A percentile compares a stretch with the other conserved stretches of the same genome.
Conservation (phyloP, 1,140 invertebrate genomes). For the Spodoptera frugiperda region DNA sequence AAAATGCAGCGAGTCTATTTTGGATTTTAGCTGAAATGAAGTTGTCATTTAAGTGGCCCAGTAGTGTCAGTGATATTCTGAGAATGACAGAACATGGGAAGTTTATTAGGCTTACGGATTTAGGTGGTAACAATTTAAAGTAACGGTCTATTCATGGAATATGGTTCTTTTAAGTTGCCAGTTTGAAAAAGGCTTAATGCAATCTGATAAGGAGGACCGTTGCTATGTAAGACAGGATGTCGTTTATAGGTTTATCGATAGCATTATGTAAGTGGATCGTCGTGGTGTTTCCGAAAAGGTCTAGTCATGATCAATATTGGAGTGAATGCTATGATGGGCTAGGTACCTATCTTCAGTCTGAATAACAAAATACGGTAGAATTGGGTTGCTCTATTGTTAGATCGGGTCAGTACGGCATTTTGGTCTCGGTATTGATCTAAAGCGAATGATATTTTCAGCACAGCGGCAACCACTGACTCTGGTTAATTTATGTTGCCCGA, state of each 20-base stretch:
- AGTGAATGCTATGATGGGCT: not conserved
- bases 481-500: slow-evolving; percentile 24
- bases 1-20: slow-evolving; percentile 14
- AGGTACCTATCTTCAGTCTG: not conserved
- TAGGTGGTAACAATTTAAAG: no score
- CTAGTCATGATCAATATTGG: no score
- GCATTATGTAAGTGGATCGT: no score
- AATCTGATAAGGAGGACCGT: not conserved
- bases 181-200: not conserved
- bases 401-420: slow-evolving; percentile 13
- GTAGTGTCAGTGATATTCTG: no score
- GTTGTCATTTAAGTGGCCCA: not conserved
- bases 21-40: not conserved
- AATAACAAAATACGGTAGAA: slow-evolving; percentile 23
- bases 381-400: slow-evolving; percentile 30
- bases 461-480: slow-evolving; percentile 23
- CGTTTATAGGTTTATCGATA: no score
- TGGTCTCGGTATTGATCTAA: slow-evolving; percentile 22
- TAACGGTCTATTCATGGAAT: no score
- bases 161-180: no score
- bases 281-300: no score
- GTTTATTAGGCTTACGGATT: no score
- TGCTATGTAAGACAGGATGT: not conserved
- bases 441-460: slow-evolving; percentile 34
- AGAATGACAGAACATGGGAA: no score